phyloP scores from a whole-genome alignment of 2,888 invertebrate genomes.

The Parascotia fuliginaria region DNA sequence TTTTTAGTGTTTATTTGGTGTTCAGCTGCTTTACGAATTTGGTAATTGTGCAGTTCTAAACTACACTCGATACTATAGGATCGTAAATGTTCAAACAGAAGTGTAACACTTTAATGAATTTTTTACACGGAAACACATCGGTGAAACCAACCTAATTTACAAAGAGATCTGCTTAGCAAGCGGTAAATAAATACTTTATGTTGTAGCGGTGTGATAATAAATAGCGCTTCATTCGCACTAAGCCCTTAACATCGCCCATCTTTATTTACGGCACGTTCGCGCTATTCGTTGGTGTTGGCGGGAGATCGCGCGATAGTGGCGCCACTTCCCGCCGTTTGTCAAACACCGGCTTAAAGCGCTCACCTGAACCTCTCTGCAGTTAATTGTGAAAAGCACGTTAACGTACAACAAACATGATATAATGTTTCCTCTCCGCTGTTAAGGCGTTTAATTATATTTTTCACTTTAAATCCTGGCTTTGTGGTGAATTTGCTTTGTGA shows the following conservation, averaged over 20 bases:
- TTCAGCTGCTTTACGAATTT: too few species aligned
- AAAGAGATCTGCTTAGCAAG: slow-evolving; percentile 36
- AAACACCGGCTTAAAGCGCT: slow-evolving; percentile 63
- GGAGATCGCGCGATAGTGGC: slow-evolving; percentile 68
- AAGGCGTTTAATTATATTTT: slow-evolving; percentile 54
- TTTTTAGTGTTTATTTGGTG: too few species aligned
- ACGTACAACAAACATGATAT: slow-evolving; percentile 74
- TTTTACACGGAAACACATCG: slow-evolving; percentile 7
- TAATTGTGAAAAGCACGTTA: slow-evolving; percentile 78
- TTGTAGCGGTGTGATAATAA: slow-evolving; percentile 46
- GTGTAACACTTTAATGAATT: not conserved
- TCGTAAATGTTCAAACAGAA: not conserved
- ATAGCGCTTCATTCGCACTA: slow-evolving; percentile 51
- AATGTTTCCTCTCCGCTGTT: slow-evolving; percentile 68
- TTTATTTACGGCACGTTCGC: slow-evolving; percentile 78
- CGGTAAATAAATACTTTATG: slow-evolving; percentile 43
- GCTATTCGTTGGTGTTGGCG: slow-evolving; percentile 61
- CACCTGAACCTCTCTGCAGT: slow-evolving; percentile 68
- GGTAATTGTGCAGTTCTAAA: too few species aligned
- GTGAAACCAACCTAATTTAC: slow-evolving; percentile 26
- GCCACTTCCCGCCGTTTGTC: slow-evolving; percentile 76
- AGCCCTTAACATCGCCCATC: slow-evolving; percentile 65
- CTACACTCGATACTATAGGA: not conserved
- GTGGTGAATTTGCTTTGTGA: slow-evolving; percentile 38
- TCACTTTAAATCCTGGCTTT: slow-evolving; percentile 43